A percentile compares a stretch with the other conserved stretches of the same genome.
Conservation (phyloP, 64 coral and sea anemone genomes). For the Pachyseris speciosa region DNA sequence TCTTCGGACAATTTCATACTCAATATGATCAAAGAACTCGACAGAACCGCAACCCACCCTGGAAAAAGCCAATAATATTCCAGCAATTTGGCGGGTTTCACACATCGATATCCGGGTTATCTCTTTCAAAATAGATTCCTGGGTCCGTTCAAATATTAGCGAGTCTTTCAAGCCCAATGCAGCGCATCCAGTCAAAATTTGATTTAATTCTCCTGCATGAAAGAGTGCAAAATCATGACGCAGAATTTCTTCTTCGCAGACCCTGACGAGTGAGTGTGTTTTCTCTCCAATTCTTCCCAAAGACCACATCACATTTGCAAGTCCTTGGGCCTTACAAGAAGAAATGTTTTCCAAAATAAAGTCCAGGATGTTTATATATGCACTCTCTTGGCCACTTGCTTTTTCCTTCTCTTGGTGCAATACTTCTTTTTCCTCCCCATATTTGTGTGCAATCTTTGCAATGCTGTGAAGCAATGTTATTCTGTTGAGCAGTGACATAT, state of each 20-base stretch:
- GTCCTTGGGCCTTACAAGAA: constrained; percentile 18
- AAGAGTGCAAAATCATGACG: constrained; percentile 1
- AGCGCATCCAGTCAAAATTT: background rate
- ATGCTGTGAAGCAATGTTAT: constrained; percentile 23
- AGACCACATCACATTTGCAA: constrained; percentile 23
- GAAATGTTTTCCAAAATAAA: constrained; percentile 14
- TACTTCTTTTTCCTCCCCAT: background rate
- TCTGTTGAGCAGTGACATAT: background rate
- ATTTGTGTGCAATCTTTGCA: constrained; percentile 30
- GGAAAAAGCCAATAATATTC: background rate
- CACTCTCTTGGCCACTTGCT: background rate
- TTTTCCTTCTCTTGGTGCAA: background rate
- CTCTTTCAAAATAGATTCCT: constrained; percentile 15
- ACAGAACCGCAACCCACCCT: background rate
- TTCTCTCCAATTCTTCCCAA: background rate
- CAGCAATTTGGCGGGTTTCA: background rate
- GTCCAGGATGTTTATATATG: background rate
- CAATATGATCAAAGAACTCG: background rate
- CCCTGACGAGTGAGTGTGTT: background rate
- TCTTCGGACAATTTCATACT: constrained; percentile 3
- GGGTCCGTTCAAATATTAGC: background rate
- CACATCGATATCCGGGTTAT: background rate
- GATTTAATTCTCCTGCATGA: background rate
- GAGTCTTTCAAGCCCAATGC: background rate
- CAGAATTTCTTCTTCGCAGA: constrained; percentile 14